Base-by-base conservation (phyloP, 1,140 invertebrate genomes). In the Leptoteleia sp. region DNA sequence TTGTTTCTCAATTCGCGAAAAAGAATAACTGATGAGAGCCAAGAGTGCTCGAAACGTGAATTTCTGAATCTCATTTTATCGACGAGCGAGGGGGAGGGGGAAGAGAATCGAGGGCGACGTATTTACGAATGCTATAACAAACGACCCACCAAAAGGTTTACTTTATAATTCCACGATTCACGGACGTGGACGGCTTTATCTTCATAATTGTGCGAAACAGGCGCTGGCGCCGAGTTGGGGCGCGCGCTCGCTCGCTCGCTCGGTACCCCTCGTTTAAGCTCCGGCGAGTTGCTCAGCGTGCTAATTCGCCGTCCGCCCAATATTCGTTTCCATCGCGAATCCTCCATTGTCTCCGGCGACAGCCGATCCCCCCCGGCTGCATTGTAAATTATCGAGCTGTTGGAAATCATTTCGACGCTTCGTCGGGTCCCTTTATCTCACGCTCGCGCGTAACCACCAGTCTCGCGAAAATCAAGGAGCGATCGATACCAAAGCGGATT, bases 121-220 rank as follows among this genome's bases (percentile, higher is more conserved):
- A 31, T 71, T 43, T 42, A 29, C 40, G 17, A 38, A 35, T 42
- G 33, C 42, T 43, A 43, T 35, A 42, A 38, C 17, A 59, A 42
- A 59, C 55, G 54, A 62, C 61, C 7, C 38, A 13, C 7, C 25
- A 61, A 65, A 79, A 70, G 70, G 70, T 61, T 79, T 68, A 59
- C 76, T 79, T 65, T 68, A 73, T 79, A 79, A 73, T 73, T 73
- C n/a, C n/a, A n/a, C n/a, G n/a, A n/a, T n/a, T n/a, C n/a, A n/a
- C n/a, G n/a, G n/a, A n/a, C n/a, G n/a, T n/a, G n/a, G n/a, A n/a
- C n/a, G n/a, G n/a, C n/a, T n/a, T n/a, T n/a, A n/a, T n/a, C n/a
- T n/a, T n/a, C n/a, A n/a, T n/a, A n/a, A n/a, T n/a, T n/a, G n/a
- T n/a, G n/a, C n/a, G n/a, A n/a, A n/a, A 31, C 52, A 12, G n/a